A percentile compares a stretch with the other conserved stretches of the same genome.
phyloP scores from a whole-genome alignment of 2,888 invertebrate species.

The Oscheius myriophilus region DNA sequence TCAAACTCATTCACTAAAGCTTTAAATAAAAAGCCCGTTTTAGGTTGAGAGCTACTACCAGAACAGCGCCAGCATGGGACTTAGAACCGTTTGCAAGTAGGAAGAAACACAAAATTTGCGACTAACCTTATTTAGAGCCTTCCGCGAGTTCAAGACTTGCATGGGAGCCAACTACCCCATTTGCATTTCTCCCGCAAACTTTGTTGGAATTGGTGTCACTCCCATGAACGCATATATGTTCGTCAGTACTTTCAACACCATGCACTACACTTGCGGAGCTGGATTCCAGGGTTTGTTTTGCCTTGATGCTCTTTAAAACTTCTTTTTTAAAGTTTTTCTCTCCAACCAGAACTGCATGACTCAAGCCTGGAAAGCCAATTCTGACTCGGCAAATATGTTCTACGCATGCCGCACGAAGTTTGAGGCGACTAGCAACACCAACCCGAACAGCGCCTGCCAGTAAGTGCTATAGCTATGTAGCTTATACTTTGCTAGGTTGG shows the following conservation, averaged over 20 bases:
- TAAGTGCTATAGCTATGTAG: constrained; percentile 20
- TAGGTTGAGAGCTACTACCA: constrained; percentile 53
- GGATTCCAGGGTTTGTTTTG: constrained; percentile 52
- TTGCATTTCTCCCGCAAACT: constrained; percentile 50
- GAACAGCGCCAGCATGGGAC: constrained; percentile 41
- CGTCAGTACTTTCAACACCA: constrained; percentile 57
- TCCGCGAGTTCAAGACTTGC: constrained; percentile 57
- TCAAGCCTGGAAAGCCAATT: constrained; percentile 38
- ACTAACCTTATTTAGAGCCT: constrained; percentile 40
- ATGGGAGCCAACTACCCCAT: constrained; percentile 42
- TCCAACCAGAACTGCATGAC: constrained; percentile 49
- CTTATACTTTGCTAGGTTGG: constrained; percentile 27
- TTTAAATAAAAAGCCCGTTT: neutral
- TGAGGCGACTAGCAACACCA: constrained; percentile 38
- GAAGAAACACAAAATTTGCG: no score
- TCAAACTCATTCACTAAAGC: no score
- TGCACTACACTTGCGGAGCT: constrained; percentile 61
- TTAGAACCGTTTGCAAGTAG: constrained; percentile 54
- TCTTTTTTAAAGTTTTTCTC: constrained; percentile 42
- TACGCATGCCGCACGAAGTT: constrained; percentile 44
- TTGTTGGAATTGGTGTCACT: constrained; percentile 39
- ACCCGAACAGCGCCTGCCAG: constrained; percentile 43
- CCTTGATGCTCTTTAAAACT: neutral
- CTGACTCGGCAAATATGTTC: constrained; percentile 32
- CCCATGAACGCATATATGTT: constrained; percentile 51